These are phyloP conservation scores for Rhipidura dahli DNA, from an alignment of 2,113 vertebrate genomes.

Conservation along the genomic window DNA sequence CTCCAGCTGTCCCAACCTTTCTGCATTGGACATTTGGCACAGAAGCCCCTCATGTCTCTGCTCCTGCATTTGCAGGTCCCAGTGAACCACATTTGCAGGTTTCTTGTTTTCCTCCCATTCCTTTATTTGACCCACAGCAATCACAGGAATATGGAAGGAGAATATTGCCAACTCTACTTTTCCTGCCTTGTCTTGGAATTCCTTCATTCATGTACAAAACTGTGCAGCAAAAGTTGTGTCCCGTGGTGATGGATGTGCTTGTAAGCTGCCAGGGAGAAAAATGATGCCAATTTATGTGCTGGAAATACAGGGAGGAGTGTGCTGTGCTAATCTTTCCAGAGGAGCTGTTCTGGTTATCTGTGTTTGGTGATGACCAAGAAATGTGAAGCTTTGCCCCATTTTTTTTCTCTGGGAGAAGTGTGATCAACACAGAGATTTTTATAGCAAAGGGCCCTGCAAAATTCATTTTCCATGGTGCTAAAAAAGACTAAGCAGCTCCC, in stretches of 20 bases:
- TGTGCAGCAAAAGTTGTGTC: not conserved
- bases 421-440: not conserved
- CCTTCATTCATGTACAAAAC: fast-evolving
- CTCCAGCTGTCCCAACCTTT: not conserved
- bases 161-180: not conserved
- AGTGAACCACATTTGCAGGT: not conserved
- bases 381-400: not conserved
- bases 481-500: not conserved
- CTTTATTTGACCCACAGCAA: not conserved
- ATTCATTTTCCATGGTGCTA: not conserved
- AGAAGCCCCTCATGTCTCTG: not conserved
- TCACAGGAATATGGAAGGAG: not conserved
- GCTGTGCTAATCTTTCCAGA: not conserved
- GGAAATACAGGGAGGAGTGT: not conserved
- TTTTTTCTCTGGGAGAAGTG: not conserved
- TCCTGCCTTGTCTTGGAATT: not conserved
- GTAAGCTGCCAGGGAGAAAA: not conserved
- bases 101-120: not conserved
- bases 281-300: not conserved
- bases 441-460: not conserved
- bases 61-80: not conserved
- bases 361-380: not conserved
- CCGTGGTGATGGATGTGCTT: not conserved
- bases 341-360: not conserved
- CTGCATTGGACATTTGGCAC: not conserved